Conservation (phyloP, 2,113 vertebrate genomes). For the Oceanodroma tethys region DNA sequence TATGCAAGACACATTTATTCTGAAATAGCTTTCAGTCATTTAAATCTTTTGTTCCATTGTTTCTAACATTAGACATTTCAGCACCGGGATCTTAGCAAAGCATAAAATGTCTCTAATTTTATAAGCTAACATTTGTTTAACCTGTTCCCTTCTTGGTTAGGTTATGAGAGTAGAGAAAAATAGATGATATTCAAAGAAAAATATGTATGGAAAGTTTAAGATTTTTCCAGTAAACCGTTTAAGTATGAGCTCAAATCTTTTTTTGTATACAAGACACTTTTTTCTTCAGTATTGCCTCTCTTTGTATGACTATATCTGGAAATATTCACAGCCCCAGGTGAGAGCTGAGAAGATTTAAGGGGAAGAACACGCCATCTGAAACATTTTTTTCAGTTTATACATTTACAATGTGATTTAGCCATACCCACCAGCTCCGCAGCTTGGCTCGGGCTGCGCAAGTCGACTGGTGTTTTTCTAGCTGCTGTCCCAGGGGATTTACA, state of each 20-base stretch:
- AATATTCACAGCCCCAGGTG: background rate
- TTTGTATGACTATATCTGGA: background rate
- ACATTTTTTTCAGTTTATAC: background rate
- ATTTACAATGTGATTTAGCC: background rate
- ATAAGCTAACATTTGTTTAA: background rate
- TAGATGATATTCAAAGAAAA: background rate
- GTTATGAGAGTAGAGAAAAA: background rate
- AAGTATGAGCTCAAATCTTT: background rate
- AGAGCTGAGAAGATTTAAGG: background rate
- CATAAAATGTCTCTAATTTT: background rate
- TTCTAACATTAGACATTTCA: background rate
- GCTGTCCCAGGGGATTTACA: background rate
- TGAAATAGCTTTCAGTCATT: background rate
- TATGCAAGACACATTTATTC: background rate
- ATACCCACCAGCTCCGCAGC: background rate
- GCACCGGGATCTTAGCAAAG: background rate
- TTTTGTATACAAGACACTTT: background rate
- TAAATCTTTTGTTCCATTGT: background rate
- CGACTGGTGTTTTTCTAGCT: background rate
- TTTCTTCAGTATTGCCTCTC: background rate
- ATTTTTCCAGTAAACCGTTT: background rate
- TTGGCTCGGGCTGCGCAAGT: background rate
- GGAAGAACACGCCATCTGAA: background rate
- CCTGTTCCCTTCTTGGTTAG: background rate
- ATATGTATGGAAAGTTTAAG: background rate